A percentile compares a stretch with the other conserved stretches of the same genome.
These are phyloP conservation scores for Perithous albicinctus DNA, from an alignment of 2,888 invertebrate genomes.

Conservation along the genomic window DNA sequence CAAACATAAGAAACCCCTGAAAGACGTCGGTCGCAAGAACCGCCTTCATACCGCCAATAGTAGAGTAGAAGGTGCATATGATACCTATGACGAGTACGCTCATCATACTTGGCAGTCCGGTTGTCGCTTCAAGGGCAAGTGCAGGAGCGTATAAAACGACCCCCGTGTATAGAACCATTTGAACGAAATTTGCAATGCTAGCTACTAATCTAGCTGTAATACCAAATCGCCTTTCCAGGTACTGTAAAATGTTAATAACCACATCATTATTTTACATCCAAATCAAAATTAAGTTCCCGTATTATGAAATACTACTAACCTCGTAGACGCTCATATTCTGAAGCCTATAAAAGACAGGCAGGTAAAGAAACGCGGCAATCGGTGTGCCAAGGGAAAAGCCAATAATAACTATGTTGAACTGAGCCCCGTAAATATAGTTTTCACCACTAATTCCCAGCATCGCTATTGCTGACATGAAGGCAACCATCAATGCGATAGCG, in stretches of 20 bases:
- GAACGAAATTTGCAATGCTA: slow-evolving; percentile 86
- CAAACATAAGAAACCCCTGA: slow-evolving; percentile 94
- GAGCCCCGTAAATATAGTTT: slow-evolving; percentile 93
- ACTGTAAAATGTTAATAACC: slow-evolving; percentile 85
- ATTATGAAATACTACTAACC: slow-evolving; percentile 84
- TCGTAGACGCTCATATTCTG: slow-evolving; percentile 96
- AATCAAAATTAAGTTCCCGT: neutral
- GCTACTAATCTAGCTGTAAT: slow-evolving; percentile 85
- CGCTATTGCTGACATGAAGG: slow-evolving; percentile 96
- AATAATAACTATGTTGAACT: slow-evolving; percentile 92
- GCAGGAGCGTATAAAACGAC: slow-evolving; percentile 89
- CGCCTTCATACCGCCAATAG: slow-evolving; percentile 96
- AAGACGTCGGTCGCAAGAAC: slow-evolving; percentile 95
- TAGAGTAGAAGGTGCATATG: slow-evolving; percentile 94
- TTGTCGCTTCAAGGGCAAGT: slow-evolving; percentile 87
- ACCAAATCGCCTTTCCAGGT: slow-evolving; percentile 87
- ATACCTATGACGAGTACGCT: slow-evolving; percentile 86
- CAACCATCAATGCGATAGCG: slow-evolving; percentile 96
- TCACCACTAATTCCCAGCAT: slow-evolving; percentile 95
- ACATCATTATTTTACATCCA: no score
- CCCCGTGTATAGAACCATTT: slow-evolving; percentile 87
- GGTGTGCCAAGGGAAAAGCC: slow-evolving; percentile 92
- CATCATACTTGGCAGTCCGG: slow-evolving; percentile 84
- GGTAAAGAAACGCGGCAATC: slow-evolving; percentile 90
- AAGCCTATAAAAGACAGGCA: slow-evolving; percentile 94